A percentile compares a stretch with the other conserved stretches of the same genome.
These are phyloP conservation scores for Phenganax stokvisi DNA, from an alignment of 92 coral and sea anemone genomes.

Conservation along the genomic window DNA sequence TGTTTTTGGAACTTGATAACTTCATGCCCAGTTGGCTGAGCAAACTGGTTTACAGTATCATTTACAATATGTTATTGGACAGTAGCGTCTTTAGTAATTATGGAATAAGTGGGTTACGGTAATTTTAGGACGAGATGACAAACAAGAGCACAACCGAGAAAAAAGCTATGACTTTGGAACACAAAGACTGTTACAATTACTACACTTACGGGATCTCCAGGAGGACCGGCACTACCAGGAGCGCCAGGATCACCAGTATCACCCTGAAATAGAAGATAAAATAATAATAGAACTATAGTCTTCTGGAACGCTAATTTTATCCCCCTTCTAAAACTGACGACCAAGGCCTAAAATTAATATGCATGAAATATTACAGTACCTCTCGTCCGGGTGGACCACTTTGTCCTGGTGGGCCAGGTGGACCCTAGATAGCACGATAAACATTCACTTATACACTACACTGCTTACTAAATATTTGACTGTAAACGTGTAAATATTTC, in stretches of 20 bases:
- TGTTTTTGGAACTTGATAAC: no score
- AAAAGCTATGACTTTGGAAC: no score
- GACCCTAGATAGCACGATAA: conserved; percentile 6
- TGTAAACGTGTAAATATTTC: no score
- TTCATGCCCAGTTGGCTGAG: no score
- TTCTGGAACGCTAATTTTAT: no score
- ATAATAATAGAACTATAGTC: neutral
- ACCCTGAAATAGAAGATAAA: conserved; percentile 7
- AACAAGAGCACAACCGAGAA: no score
- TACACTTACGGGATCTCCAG: conserved; percentile 20
- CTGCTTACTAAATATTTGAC: no score
- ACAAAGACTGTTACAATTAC: neutral
- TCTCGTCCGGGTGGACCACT: conserved; percentile 27
- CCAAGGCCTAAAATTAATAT: neutral
- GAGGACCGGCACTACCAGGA: neutral
- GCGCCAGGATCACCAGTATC: conserved; percentile 20
- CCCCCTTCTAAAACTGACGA: neutral
- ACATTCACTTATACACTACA: neutral
- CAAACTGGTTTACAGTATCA: no score
- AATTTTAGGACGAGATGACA: no score
- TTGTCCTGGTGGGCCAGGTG: conserved; percentile 27
- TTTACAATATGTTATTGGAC: no score
- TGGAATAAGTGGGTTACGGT: no score
- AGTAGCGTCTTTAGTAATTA: no score
- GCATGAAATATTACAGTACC: neutral